A percentile compares a stretch with the other conserved stretches of the same genome.
These are phyloP conservation scores for Pterophyllum scalare DNA, from an alignment of 2,113 vertebrate species.

Conservation along the genomic window DNA sequence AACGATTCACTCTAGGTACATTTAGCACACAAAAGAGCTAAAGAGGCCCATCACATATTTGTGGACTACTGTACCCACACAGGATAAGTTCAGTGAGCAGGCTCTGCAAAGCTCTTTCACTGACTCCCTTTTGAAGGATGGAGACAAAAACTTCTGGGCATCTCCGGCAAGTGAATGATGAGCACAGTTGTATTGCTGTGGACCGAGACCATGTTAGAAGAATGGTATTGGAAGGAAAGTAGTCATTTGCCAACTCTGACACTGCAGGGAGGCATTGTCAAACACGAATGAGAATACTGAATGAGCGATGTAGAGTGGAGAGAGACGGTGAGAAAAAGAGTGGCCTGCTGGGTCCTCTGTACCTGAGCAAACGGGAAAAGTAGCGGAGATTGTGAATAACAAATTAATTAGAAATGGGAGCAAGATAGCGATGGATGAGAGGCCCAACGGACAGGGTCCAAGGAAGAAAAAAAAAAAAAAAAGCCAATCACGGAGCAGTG, in stretches of 20 bases:
- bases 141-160: conserved; percentile 62
- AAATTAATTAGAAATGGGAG: conserved; percentile 86
- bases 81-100: conserved; percentile 4
- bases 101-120: conserved; percentile 28
- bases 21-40: conserved; percentile 23
- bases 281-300: conserved; percentile 58
- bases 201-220: conserved; percentile 52
- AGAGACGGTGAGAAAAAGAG: conserved; percentile 24
- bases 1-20: conserved; percentile 27
- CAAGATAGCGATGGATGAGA: conserved; percentile 79
- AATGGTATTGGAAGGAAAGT: conserved; percentile 52
- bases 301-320: conserved; percentile 40
- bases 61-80: not conserved
- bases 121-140: conserved; percentile 45
- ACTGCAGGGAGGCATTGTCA: conserved; percentile 67
- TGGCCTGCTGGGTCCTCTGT: conserved; percentile 51
- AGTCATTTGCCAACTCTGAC: conserved; percentile 73
- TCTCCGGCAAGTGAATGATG: conserved; percentile 61
- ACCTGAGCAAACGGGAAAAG: conserved; percentile 51
- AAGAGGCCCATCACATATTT: conserved; percentile 29
- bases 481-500: conserved; percentile 83
- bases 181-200: conserved; percentile 42
- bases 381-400: conserved; percentile 78
- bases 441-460: conserved; percentile 68
- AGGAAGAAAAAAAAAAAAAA: conserved; percentile 64